Percentiles rank a stretch among this genome's conserved stretches.
Evolutionary conservation across 2,113 vertebrate species (phyloP).

Genomic region (Polyodon spathula): DNA sequence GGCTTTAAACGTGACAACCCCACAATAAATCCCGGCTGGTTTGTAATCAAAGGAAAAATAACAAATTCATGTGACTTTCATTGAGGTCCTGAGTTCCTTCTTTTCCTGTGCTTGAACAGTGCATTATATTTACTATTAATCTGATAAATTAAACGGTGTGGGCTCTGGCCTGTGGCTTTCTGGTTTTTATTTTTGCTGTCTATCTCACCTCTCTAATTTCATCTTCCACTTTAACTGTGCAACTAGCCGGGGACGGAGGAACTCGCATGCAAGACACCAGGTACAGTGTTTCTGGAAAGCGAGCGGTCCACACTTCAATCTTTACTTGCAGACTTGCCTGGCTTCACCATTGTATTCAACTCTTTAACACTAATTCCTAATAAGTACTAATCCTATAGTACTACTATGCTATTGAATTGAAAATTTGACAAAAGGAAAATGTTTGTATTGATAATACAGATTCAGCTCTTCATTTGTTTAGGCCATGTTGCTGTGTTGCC

Average conservation of each 20-base stretch:
- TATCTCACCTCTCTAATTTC: constrained; percentile 47
- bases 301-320: constrained; percentile 21
- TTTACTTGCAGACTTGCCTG: constrained; percentile 33
- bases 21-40: no score
- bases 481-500: no score
- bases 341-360: constrained; percentile 22
- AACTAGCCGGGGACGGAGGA: constrained; percentile 94
- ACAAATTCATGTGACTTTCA: not conserved
- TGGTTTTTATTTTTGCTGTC: constrained; percentile 19
- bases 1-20: not conserved
- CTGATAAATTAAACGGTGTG: not conserved
- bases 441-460: no score
- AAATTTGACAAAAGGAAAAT: no score
- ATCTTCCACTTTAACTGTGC: constrained; percentile 60
- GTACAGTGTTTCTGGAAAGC: constrained; percentile 60
- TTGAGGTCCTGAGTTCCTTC: not conserved
- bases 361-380: no score
- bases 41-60: no score
- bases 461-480: no score
- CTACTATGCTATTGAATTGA: no score
- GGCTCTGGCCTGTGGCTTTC: not conserved
- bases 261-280: constrained; percentile 95
- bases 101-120: not conserved
- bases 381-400: no score
- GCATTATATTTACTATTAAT: not conserved